Evolutionary conservation across 2,113 vertebrate species (phyloP), one percentile per base, ranked within the genome.

Genomic region (Nannobrachium achirus): DNA sequence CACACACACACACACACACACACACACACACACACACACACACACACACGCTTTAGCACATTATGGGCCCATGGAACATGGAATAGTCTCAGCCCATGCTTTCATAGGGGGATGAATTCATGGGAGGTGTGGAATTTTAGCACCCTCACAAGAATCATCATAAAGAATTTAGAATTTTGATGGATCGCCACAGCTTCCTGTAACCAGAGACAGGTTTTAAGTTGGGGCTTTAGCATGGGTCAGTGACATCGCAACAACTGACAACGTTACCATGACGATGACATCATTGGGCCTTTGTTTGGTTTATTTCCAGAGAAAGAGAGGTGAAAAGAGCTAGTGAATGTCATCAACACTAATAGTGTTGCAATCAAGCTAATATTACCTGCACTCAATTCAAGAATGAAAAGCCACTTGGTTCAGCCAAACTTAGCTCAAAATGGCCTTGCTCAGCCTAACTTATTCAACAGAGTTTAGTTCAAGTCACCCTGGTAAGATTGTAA

Each of bases 151-250:
- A 69, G 82, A 73, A 73, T 75, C 58, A 62, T 75, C 76, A 84
- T 66, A 82, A 80, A 62, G 59, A 52, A 50, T 78, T 66, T 51
- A 14, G 61, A 70, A 20, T 78, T 87, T 79, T 75, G 86, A 88
- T 79, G 71, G 84, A 91, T 89, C 65, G 73, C 86, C 76, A n/a
- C 41, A 58, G 78, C 75, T 89, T 89, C 79, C 84, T 85, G 80
- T 82, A 71, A 79, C 76, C 65, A 71, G 75, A 25, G 38, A 56
- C 55, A 46, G 18, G 63, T 67, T 79, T 73, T 13, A 83, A 67
- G 76, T 65, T 71, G 66, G 20, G 56, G 55, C 16, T 60, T 82
- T 2, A 74, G 44, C 45, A 20, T 9, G 53, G 33, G 10, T 9
- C 13, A 65, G 53, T 19, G 11, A 40, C 55, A 53, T 56, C 58